phyloP scores from a whole-genome alignment of 1,140 invertebrate species.

The Proctacanthus coquilletti region DNA sequence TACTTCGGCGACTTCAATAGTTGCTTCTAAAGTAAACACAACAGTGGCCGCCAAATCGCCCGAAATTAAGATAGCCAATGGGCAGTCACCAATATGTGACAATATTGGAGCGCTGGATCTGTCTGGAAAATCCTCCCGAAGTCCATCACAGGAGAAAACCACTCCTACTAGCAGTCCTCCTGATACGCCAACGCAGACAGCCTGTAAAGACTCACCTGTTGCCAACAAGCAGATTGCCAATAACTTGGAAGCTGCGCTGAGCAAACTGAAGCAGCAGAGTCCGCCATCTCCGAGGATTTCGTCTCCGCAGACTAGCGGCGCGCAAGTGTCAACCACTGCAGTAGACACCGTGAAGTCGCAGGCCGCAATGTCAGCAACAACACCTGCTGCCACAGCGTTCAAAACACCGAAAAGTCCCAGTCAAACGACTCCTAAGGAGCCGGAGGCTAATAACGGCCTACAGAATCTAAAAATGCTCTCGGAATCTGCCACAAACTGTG shows the following conservation, averaged over 20 bases:
- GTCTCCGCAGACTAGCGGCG: too few relatives aligned
- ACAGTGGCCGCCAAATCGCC: too few relatives aligned
- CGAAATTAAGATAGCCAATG: too few relatives aligned
- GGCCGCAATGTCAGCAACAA: constrained; percentile 2
- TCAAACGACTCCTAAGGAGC: too few relatives aligned
- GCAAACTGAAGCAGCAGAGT: constrained; percentile 25
- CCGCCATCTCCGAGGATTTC: constrained; percentile 1
- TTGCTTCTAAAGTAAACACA: too few relatives aligned
- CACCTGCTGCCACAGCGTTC: neutral
- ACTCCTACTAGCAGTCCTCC: constrained; percentile 2
- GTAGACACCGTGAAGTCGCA: neutral
- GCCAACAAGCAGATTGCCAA: neutral
- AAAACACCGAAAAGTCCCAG: too few relatives aligned
- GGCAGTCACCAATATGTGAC: too few relatives aligned
- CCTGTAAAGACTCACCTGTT: neutral
- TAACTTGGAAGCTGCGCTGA: constrained; percentile 22
- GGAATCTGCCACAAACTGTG: constrained; percentile 23
- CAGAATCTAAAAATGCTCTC: constrained; percentile 27
- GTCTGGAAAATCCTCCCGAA: constrained; percentile 2
- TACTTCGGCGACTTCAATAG: too few relatives aligned
- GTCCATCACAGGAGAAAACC: constrained; percentile 1
- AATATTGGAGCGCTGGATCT: constrained; percentile 3
- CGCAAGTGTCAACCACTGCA: neutral
- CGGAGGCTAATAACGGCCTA: constrained; percentile 14
- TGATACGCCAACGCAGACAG: constrained; percentile 8